phyloP scores from a whole-genome alignment of 2,888 invertebrate genomes.

The Priocnemis perturbator region DNA sequence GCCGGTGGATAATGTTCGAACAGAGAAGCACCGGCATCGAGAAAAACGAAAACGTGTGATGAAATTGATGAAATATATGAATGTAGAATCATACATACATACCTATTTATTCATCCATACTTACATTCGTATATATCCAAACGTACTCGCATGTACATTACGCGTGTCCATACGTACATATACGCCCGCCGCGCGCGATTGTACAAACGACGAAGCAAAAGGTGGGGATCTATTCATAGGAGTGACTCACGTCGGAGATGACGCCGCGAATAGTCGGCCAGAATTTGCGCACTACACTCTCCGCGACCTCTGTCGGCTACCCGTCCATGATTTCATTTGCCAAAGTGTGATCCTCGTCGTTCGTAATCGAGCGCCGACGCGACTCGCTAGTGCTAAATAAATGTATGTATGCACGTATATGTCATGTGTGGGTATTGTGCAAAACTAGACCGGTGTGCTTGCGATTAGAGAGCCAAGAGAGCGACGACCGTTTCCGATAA shows the following conservation, averaged over 20 bases:
- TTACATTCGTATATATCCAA: too few relatives aligned
- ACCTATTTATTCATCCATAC: too few relatives aligned
- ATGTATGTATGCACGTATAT: neutral
- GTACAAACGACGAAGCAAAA: constrained; percentile 41
- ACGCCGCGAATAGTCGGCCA: constrained; percentile 69
- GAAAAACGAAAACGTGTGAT: neutral
- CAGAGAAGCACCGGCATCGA: neutral
- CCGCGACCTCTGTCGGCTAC: constrained; percentile 29
- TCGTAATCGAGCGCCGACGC: too few relatives aligned
- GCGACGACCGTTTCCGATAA: constrained; percentile 25
- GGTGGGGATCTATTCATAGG: constrained; percentile 68
- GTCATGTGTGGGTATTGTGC: neutral
- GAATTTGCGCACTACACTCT: constrained; percentile 68
- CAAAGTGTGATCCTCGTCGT: constrained; percentile 21
- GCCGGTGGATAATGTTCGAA: too few relatives aligned
- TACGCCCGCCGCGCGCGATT: neutral
- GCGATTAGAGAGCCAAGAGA: constrained; percentile 20
- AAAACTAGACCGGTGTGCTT: too few relatives aligned
- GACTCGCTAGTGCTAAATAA: constrained; percentile 8
- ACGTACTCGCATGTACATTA: too few relatives aligned
- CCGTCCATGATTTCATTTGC: constrained; percentile 43
- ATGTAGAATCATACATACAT: too few relatives aligned
- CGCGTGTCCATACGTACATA: neutral
- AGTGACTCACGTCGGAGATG: constrained; percentile 67
- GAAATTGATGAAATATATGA: too few relatives aligned